Percentiles rank a stretch among this genome's conserved stretches.
phyloP scores from a whole-genome alignment of 2,113 vertebrate genomes.

The Uria lomvia region DNA sequence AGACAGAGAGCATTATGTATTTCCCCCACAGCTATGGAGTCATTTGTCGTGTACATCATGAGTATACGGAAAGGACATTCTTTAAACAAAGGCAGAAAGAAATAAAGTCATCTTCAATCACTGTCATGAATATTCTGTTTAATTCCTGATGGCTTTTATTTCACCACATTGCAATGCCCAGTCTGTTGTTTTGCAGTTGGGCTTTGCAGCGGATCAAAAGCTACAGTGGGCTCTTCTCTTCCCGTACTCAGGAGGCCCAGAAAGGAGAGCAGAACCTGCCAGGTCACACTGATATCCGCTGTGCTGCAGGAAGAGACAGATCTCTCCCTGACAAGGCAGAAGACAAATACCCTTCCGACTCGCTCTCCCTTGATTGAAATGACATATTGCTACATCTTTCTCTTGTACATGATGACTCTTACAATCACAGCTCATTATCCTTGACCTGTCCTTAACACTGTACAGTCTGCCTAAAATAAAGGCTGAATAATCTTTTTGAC shows the following conservation, averaged over 20 bases:
- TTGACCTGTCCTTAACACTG: constrained; percentile 23
- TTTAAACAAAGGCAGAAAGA: constrained; percentile 8
- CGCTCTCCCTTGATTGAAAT: not conserved
- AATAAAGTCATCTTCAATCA: constrained; percentile 22
- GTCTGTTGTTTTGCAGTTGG: not conserved
- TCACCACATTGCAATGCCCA: not conserved
- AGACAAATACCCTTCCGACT: not conserved
- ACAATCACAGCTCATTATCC: constrained; percentile 24
- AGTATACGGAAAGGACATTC: not conserved
- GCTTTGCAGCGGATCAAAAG: not conserved
- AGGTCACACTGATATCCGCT: not conserved
- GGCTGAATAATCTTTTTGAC: not conserved
- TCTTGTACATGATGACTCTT: not conserved
- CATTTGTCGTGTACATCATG: not conserved
- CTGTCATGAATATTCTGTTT: constrained; percentile 11
- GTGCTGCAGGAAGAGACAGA: not conserved
- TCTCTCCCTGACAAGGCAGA: not conserved
- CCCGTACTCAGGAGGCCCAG: not conserved
- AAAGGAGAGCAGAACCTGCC: not conserved
- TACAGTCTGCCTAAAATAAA: not conserved
- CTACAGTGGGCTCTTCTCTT: not conserved
- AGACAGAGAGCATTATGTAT: not conserved
- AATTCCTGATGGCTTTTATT: constrained; percentile 19
- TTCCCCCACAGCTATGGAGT: not conserved
- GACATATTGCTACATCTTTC: not conserved